Evolutionary conservation across 2,113 vertebrate genomes (phyloP), one percentile per base, ranked within the genome.

Genomic region (Promerops cafer): DNA sequence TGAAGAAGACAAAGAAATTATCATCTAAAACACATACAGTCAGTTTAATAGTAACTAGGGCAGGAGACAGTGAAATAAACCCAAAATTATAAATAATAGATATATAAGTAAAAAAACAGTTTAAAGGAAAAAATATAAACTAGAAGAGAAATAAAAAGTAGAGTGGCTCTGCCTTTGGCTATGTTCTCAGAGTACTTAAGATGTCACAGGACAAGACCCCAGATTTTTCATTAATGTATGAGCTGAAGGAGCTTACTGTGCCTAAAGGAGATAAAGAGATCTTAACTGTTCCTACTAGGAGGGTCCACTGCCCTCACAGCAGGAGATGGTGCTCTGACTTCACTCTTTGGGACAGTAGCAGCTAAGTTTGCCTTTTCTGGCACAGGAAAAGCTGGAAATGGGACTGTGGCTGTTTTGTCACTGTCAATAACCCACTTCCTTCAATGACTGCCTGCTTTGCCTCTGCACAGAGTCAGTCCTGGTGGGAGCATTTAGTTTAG

Each of bases 311-410:
- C 52, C 53, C 19, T 71, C 44, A 23, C 3, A 4, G 53, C 30
- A 72, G 70, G 64, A 85, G n/a, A 19, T 76, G 28, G 13, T 79
- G 22, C 53, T 87, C 57, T 61, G 35, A 79, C 65, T 85, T 81
- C 50, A 79, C n/a, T 47, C 22, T 66, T 74, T 4, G 14, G 64
- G 50, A 66, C 50, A 66, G 63, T 9, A 60, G 52, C 37, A 77
- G 26, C 45, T 65, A 76, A 86, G 40, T 64, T 89, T 90, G 33
- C 14, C 39, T 88, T 83, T 80, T 90, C 65, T 83, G 82, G 33
- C 40, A 80, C 66, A 87, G 59, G 66, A 93, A 95, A 90, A 88
- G 23, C 59, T 92, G 85, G 86, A 93, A 95, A 92, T 57, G 75
- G 63, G 59, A 63, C 75, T 88, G 50, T 76, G 50, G 40, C 49